Conservation (phyloP, 2,888 invertebrate genomes). For the Melanophora roralis region DNA sequence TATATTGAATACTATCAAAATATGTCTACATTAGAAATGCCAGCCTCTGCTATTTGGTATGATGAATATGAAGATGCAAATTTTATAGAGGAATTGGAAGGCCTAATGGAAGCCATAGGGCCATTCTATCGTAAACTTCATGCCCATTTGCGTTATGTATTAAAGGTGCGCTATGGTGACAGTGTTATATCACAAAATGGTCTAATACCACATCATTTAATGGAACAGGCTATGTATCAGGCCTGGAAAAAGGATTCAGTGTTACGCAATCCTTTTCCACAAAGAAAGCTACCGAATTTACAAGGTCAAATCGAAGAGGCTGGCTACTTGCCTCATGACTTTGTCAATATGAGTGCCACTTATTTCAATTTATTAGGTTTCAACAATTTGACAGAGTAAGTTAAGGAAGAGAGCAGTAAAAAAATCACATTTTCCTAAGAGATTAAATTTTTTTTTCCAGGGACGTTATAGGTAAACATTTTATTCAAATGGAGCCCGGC, state of each 20-base stretch:
- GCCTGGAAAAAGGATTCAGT: conserved; percentile 79
- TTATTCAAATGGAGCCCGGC: conserved; percentile 64
- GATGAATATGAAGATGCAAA: conserved; percentile 66
- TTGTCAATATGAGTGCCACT: conserved; percentile 66
- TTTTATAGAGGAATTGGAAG: conserved; percentile 64
- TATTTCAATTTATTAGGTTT: conserved; percentile 67
- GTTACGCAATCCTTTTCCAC: conserved; percentile 67
- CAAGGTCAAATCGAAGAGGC: conserved; percentile 78
- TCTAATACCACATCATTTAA: conserved; percentile 85
- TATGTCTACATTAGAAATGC: conserved; percentile 59
- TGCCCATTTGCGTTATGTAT: conserved; percentile 84
- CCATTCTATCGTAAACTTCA: conserved; percentile 89
- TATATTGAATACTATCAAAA: conserved; percentile 65
- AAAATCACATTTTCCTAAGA: background rate
- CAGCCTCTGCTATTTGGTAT: conserved; percentile 66
- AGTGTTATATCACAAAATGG: conserved; percentile 80
- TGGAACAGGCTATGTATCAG: conserved; percentile 89
- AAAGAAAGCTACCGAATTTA: conserved; percentile 79
- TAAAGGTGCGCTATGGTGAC: conserved; percentile 83
- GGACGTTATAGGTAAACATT: conserved; percentile 62
- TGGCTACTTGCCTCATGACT: conserved; percentile 63
- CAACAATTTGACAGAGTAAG: conserved; percentile 66
- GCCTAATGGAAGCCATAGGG: conserved; percentile 79
- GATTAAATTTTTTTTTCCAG: conserved; percentile 47
- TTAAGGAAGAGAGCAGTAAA: background rate